phyloP scores from a whole-genome alignment of 2,113 vertebrate species.

The Struthio camelus region DNA sequence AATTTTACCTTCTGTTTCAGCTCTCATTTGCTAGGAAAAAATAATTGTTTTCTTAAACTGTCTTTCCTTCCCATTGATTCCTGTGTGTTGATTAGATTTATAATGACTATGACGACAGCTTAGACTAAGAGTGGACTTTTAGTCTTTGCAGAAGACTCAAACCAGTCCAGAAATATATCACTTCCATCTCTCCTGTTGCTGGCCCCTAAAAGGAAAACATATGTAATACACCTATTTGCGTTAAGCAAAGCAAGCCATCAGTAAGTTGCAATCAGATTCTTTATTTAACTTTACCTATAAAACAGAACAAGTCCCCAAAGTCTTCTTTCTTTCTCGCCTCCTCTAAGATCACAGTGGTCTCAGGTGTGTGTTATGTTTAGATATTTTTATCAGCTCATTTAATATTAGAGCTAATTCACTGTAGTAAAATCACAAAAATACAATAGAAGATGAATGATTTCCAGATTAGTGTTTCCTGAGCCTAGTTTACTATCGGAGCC shows the following conservation, averaged over 20 bases:
- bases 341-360: neutral
- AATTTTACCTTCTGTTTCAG: neutral
- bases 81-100: neutral
- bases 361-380: neutral
- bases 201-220: neutral
- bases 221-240: neutral
- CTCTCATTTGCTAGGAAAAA: neutral
- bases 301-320: neutral
- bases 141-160: neutral
- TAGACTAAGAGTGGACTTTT: neutral
- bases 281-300: neutral
- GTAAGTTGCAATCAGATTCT: neutral
- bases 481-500: neutral
- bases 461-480: neutral
- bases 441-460: neutral
- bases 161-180: neutral
- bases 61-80: neutral
- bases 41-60: neutral
- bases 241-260: neutral
- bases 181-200: neutral
- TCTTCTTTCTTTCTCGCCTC: neutral
- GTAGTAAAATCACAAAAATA: neutral
- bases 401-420: neutral
- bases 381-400: neutral
- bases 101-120: neutral